Conservation (phyloP, 1,140 invertebrate genomes). For the Mizuhopecten yessoensis region DNA sequence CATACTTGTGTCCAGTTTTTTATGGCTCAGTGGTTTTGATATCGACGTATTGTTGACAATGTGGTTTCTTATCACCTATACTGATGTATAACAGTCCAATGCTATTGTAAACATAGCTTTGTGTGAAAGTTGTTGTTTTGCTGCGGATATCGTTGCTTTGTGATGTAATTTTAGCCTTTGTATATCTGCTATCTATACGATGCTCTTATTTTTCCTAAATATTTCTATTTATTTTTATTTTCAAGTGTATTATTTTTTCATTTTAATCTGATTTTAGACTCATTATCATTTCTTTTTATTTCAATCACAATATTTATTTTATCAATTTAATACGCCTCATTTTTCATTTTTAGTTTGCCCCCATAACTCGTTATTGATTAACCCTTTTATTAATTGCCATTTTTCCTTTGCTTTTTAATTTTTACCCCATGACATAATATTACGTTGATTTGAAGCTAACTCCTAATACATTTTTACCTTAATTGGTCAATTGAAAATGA, state of each 20-base stretch:
- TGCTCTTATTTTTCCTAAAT: not conserved
- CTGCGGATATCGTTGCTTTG: not conserved
- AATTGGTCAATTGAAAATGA: not conserved
- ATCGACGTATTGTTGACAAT: not conserved
- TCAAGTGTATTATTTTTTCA: not conserved
- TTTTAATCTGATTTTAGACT: not conserved
- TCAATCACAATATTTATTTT: not conserved
- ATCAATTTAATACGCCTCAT: not conserved
- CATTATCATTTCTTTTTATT: not conserved
- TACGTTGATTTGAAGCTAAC: not conserved
- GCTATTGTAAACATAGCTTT: not conserved
- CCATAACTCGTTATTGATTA: not conserved
- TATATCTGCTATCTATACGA: not conserved
- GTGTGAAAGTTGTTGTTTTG: not conserved
- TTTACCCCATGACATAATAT: not conserved
- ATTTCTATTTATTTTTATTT: not conserved
- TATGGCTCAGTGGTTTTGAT: constrained; percentile 6
- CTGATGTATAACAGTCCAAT: not conserved
- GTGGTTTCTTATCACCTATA: not conserved
- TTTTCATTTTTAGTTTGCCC: not conserved
- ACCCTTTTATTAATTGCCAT: not conserved
- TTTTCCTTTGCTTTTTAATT: not conserved
- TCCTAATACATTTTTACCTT: not conserved
- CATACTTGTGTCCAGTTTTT: not conserved
- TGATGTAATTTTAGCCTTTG: not conserved